A percentile compares a stretch with the other conserved stretches of the same genome.
phyloP scores from a whole-genome alignment of 2,888 invertebrate species.

The Lepas anatifera region DNA sequence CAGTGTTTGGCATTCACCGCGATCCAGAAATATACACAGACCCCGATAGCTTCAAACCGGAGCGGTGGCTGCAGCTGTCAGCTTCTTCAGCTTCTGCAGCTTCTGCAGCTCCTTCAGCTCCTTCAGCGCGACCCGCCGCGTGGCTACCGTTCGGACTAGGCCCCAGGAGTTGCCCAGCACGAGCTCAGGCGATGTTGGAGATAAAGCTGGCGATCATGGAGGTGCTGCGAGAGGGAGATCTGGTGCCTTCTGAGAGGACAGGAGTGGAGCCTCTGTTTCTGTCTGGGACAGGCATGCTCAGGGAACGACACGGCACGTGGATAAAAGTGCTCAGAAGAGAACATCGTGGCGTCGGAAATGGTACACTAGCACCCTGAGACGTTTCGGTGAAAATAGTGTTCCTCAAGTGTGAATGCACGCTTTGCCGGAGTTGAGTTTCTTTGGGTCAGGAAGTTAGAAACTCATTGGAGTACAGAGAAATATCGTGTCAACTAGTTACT shows the following conservation, averaged over 20 bases:
- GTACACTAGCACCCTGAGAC: no score
- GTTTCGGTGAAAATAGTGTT: no score
- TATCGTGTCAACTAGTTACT: no score
- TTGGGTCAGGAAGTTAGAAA: no score
- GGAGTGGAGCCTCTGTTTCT: not conserved
- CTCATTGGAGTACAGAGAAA: no score
- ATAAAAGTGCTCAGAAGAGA: not conserved
- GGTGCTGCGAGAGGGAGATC: not conserved
- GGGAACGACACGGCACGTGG: not conserved
- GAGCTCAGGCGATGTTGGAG: not conserved
- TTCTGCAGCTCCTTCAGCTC: no score
- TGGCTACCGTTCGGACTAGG: slow-evolving; percentile 1
- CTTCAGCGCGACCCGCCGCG: no score
- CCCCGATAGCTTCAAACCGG: not conserved
- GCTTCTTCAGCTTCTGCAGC: no score
- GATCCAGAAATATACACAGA: not conserved
- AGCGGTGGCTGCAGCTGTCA: not conserved
- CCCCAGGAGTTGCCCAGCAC: not conserved
- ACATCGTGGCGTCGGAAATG: no score
- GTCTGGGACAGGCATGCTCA: not conserved
- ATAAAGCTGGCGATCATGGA: not conserved
- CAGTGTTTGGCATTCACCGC: not conserved
- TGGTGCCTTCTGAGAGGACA: not conserved
- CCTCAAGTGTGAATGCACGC: no score
- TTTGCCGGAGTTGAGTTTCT: no score